Conservation (phyloP, 2,113 vertebrate genomes). For the Vireo altiloquus region DNA sequence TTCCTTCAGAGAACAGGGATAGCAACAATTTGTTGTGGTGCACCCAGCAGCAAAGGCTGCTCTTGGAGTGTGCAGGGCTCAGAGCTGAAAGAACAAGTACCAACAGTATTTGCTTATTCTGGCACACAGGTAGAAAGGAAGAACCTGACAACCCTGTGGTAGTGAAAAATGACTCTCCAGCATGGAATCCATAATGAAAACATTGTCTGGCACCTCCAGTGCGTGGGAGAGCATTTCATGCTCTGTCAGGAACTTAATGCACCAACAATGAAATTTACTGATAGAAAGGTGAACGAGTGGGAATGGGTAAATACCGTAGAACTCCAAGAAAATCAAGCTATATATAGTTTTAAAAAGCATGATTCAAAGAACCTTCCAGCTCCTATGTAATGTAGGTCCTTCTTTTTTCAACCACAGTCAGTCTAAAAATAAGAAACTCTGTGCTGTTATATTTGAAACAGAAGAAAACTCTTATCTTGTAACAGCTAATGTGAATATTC, state of each 20-base stretch:
- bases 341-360: background rate
- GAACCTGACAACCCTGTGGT: background rate
- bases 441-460: background rate
- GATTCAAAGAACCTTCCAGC: background rate
- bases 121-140: constrained; percentile 42
- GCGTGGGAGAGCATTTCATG: constrained; percentile 27
- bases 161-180: constrained; percentile 40
- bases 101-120: constrained; percentile 39
- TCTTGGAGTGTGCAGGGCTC: rapidly evolving
- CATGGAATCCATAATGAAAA: constrained; percentile 43
- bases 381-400: background rate
- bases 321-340: background rate
- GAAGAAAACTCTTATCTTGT: background rate
- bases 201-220: background rate
- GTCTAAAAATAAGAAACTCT: background rate
- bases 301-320: background rate
- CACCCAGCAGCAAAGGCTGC: background rate
- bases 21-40: background rate
- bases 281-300: constrained; percentile 5
- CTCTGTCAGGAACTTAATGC: constrained; percentile 4
- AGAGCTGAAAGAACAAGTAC: background rate
- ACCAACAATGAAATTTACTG: background rate
- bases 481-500: background rate
- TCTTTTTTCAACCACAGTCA: background rate
- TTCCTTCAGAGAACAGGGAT: background rate